Evolutionary conservation across 2,888 invertebrate genomes (phyloP).

Genomic region (Ditula angustiorana): DNA sequence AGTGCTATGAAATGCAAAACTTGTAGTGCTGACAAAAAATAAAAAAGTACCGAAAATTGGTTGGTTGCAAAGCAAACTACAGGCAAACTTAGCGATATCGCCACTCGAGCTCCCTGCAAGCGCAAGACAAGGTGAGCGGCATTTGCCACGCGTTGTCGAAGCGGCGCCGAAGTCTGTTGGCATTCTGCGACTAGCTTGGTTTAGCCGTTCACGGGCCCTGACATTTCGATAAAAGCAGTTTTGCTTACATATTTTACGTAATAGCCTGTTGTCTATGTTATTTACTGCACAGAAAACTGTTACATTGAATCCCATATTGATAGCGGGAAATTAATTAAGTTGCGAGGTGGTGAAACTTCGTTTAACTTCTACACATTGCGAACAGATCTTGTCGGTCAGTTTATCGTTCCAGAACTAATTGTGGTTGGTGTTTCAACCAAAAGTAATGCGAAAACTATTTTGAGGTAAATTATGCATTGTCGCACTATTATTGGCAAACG

Average conservation of each 20-base stretch:
- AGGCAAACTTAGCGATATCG: slow-evolving; percentile 3
- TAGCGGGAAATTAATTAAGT: background rate
- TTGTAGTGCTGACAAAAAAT: too few species aligned
- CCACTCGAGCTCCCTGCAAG: background rate
- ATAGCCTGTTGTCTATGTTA: slow-evolving; percentile 61
- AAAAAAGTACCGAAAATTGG: background rate
- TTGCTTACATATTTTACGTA: slow-evolving; percentile 25
- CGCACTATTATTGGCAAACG: slow-evolving; percentile 27
- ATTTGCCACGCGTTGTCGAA: slow-evolving; percentile 18
- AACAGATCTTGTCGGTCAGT: background rate
- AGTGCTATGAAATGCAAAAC: background rate
- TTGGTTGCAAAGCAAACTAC: background rate
- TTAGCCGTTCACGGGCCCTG: slow-evolving; percentile 67
- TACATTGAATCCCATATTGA: background rate
- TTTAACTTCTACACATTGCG: background rate
- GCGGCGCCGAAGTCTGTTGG: slow-evolving; percentile 54
- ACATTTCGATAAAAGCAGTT: slow-evolving; percentile 71
- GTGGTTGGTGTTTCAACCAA: background rate
- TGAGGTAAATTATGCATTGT: slow-evolving; percentile 27
- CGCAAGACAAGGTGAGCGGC: slow-evolving; percentile 35
- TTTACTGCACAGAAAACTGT: slow-evolving; percentile 1
- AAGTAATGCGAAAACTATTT: slow-evolving; percentile 16
- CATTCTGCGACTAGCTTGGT: slow-evolving; percentile 64
- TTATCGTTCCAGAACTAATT: background rate
- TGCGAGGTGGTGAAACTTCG: too few species aligned